These are phyloP conservation scores for Lepilemur ruficaudatus DNA, from an alignment of 2,797 vertebrate species.

Conservation along the genomic window DNA sequence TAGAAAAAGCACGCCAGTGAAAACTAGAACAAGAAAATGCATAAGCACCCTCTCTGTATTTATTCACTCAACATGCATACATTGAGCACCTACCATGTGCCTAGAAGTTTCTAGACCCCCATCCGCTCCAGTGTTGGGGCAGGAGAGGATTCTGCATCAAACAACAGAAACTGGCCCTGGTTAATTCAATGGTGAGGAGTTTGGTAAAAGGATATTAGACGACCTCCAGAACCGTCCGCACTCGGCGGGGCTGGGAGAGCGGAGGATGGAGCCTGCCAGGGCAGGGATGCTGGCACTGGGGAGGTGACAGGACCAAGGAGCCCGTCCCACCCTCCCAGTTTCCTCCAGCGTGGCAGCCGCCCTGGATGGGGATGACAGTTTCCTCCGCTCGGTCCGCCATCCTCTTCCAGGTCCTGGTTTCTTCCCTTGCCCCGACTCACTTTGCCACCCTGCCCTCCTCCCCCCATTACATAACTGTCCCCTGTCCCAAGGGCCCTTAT, in stretches of 20 bases:
- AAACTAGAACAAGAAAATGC: not conserved
- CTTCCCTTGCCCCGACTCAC: not conserved
- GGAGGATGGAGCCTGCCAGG: not conserved
- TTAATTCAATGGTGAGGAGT: not conserved
- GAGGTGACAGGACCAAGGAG: not conserved
- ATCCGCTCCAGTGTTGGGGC: not conserved
- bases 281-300: not conserved
- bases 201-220: not conserved
- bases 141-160: not conserved
- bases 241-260: not conserved
- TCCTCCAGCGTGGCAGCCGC: not conserved
- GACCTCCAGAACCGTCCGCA: not conserved
- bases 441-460: not conserved
- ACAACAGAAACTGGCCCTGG: not conserved
- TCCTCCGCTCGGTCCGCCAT: not conserved
- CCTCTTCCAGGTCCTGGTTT: not conserved
- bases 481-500: constrained; percentile 73
- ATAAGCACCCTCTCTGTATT: not conserved
- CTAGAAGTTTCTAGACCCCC: not conserved
- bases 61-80: not conserved
- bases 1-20: not conserved
- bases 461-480: constrained; percentile 74
- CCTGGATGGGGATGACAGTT: fast-evolving
- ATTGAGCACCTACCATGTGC: not conserved
- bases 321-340: not conserved